Evolutionary conservation across 2,113 vertebrate genomes (phyloP), one percentile per base, ranked within the genome.

Genomic region (Boleophthalmus pectinirostris): DNA sequence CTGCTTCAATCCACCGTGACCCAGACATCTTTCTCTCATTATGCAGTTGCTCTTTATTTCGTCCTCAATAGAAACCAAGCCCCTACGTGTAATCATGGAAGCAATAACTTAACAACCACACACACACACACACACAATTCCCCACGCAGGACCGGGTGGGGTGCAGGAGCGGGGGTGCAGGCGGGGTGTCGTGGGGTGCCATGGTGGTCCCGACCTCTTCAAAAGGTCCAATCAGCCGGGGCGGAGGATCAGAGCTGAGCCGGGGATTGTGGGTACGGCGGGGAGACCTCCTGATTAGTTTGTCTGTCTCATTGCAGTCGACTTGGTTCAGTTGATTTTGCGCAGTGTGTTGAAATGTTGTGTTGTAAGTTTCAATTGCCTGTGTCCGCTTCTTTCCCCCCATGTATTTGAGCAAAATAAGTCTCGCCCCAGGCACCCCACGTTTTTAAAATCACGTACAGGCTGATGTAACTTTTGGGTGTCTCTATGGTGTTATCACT

Each of bases 161-260:
- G 71, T 72, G 67, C 73, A 79, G 71, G 74, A 64, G 73, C 86
- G 14, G 49, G 49, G 16, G 15, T 80, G 69, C n/a, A n/a, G n/a
- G n/a, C n/a, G n/a, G n/a, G n/a, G n/a, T n/a, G n/a, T n/a, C n/a
- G n/a, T n/a, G 72, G 69, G 82, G 87, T 83, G 86, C 87, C 84
- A 86, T 83, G 88, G 91, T 87, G 85, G 83, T 82, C 84, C 82
- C 88, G 90, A 91, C 90, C 90, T 89, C 90, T 91, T 91, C 89
- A 92, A 91, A 93, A 89, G 91, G 90, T 90, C 79, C 91, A 94
- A 93, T 93, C 92, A 91, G 87, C 73, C 53, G 79, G 90, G 86
- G 89, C 87, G 87, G 84, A 67, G 76, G 82, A 83, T 68, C 84
- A 73, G 83, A 87, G 87, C 90, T 91, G 80, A 78, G 86, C 67